Conservation (phyloP, 1,140 invertebrate species). For the Drosophila pseudoobscura region DNA sequence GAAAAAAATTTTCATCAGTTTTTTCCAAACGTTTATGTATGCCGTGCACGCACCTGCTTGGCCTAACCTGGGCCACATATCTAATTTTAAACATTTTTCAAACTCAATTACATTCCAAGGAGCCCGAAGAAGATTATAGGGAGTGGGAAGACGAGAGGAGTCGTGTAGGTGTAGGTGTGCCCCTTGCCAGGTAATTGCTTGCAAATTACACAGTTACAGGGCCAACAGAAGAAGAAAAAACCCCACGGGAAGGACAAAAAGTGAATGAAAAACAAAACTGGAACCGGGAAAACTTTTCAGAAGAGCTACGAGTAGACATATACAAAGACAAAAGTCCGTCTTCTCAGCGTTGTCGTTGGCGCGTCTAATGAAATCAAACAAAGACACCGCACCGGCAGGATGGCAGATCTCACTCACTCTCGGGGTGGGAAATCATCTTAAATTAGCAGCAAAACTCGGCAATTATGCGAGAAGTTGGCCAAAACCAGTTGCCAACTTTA, state of each 20-base stretch:
- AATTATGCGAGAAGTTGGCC: constrained; percentile 74
- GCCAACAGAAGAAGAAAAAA: constrained; percentile 1
- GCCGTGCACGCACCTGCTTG: constrained; percentile 40
- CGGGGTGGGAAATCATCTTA: constrained; percentile 30
- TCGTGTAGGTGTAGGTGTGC: constrained; percentile 9
- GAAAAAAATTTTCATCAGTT: background rate
- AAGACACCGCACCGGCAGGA: constrained; percentile 48
- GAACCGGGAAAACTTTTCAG: constrained; percentile 29
- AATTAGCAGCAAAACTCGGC: constrained; percentile 74
- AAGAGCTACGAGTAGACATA: constrained; percentile 1
- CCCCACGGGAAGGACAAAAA: constrained; percentile 11
- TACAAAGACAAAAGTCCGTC: constrained; percentile 30
- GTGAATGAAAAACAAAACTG: constrained; percentile 33
- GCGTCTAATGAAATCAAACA: constrained; percentile 72
- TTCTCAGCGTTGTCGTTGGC: constrained; percentile 31
- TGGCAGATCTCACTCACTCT: background rate
- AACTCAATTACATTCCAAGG: constrained; percentile 68
- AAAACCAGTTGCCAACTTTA: constrained; percentile 63
- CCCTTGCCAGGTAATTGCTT: constrained; percentile 64
- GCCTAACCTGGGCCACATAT: constrained; percentile 28
- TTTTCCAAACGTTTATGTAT: constrained; percentile 42
- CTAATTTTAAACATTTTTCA: constrained; percentile 71
- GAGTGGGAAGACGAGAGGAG: background rate
- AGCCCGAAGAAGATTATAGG: constrained; percentile 5
- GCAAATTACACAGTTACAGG: constrained; percentile 62